Base-by-base conservation (phyloP, 2,888 invertebrate species). In the Acrobasis consociella region DNA sequence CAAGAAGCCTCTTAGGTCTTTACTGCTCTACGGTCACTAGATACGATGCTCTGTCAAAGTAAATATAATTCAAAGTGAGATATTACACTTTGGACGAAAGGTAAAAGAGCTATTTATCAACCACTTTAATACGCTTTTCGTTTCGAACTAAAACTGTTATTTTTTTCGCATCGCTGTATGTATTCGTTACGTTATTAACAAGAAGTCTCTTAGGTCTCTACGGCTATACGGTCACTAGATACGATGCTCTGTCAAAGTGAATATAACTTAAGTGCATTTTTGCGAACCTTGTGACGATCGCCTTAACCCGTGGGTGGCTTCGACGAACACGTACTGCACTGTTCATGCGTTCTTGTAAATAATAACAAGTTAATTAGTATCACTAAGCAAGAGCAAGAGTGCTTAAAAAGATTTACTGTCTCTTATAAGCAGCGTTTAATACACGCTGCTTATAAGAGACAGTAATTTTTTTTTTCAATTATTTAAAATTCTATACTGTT, bases 91-190 rank as follows among this genome's bases (percentile, higher is more conserved):
- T 37, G 17, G 17, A 8, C 16, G 42, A 56, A 11, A 11, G 17
- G 17, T 50, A 17, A 50, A 50, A 10, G 50, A 50, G 50, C 50
- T 17, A 50, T 50, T 22, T 52, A 52, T 31, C 22, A 52, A 13
- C 13, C 52, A 52, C 13, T 22, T 52, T 31, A 52, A 11, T 31
- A n/a, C 13, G 31, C 31, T 31, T 13, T 52, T 37, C 52, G 31
- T 37, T 13, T 52, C 31, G 49, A 22, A 31, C 51, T 13, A 31
- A 31, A 52, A 52, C 13, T 31, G 3, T 5, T 52, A 8, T 51
- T 22, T 52, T n/a, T n/a, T 42, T 42, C 5, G 9, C 11, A 42
- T 1, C 10, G 10, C 8, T 11, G 5, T 11, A 13, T 7, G 11
- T 46, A 46, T 46, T 13, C n/a, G 11, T 13, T 5, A 2, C 1